Percentiles rank a stretch among this genome's conserved stretches.
Evolutionary conservation across 2,113 vertebrate genomes (phyloP).

Genomic region (Empidonax alnorum): DNA sequence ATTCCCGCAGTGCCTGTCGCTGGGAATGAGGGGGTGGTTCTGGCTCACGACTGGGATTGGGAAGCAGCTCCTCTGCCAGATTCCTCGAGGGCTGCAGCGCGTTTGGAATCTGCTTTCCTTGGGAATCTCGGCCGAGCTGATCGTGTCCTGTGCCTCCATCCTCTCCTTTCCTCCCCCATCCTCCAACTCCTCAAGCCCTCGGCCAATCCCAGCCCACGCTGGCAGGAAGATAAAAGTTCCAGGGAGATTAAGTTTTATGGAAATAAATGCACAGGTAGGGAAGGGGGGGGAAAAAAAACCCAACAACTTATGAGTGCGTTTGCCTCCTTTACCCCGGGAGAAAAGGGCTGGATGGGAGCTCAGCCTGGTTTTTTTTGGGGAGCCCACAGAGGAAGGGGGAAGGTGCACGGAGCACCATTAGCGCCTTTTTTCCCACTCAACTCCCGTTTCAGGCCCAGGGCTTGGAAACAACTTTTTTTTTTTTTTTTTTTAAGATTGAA

Average conservation of each 20-base stretch:
- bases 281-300: not conserved
- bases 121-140: constrained; percentile 17
- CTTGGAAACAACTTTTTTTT: not conserved
- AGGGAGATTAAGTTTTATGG: constrained; percentile 30
- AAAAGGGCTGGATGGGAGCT: not conserved
- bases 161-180: not conserved
- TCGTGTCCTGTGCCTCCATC: not conserved
- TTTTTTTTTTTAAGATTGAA: not conserved
- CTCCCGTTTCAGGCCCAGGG: not conserved
- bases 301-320: not conserved
- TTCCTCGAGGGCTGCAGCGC: not conserved
- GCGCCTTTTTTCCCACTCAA: not conserved
- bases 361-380: not conserved
- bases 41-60: constrained; percentile 50
- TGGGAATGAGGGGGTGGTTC: not conserved
- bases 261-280: constrained; percentile 42
- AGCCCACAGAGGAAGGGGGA: not conserved
- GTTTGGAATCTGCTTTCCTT: constrained; percentile 44
- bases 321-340: constrained; percentile 10
- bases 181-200: not conserved
- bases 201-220: constrained; percentile 27
- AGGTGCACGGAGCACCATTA: not conserved
- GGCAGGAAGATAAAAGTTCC: constrained; percentile 59
- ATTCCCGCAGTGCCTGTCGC: constrained; percentile 53
- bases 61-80: constrained; percentile 25